phyloP scores from a whole-genome alignment of 2,888 invertebrate species.

The Troilus luridus region DNA sequence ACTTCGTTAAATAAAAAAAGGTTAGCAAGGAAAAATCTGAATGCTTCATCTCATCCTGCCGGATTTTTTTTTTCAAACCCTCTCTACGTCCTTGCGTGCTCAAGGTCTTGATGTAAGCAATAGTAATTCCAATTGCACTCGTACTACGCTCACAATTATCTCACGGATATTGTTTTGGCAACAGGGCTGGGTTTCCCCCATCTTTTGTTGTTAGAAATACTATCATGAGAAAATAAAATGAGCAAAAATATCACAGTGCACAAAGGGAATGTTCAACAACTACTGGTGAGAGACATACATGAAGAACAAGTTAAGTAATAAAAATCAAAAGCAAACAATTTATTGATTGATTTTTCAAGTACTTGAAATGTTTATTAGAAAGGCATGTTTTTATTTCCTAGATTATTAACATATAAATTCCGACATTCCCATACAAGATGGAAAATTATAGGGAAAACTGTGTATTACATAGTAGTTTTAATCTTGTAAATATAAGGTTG shows the following conservation, averaged over 20 bases:
- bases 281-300: background rate
- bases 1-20: background rate
- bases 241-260: background rate
- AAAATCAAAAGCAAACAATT: background rate
- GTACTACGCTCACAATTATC: background rate
- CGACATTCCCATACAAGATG: no score
- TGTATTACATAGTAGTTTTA: no score
- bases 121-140: constrained; percentile 4
- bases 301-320: background rate
- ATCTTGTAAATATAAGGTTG: no score
- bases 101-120: background rate
- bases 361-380: no score
- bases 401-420: no score
- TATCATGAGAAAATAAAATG: background rate
- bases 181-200: background rate
- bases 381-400: no score
- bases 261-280: background rate
- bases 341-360: no score
- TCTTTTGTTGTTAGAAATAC: background rate
- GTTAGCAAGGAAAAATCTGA: background rate
- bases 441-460: no score
- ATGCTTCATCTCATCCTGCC: background rate
- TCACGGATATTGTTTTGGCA: constrained; percentile 18
- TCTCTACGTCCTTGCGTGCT: background rate
- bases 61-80: background rate